Percentiles rank a stretch among this genome's conserved stretches.
phyloP scores from a whole-genome alignment of 2,797 vertebrate species.

The Rhabdophis nuchalis region DNA sequence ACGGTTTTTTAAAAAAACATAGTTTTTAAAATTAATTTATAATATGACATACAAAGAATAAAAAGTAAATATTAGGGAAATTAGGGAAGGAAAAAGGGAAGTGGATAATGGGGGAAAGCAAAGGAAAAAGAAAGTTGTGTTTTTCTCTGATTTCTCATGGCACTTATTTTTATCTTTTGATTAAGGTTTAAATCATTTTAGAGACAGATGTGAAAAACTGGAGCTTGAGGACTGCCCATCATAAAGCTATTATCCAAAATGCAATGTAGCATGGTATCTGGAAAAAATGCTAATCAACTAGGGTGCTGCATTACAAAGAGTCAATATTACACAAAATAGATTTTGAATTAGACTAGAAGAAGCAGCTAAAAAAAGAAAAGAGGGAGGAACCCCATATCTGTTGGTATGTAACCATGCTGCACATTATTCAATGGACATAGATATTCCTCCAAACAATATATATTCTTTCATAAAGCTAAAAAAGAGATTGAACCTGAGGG shows the following conservation, averaged over 20 bases:
- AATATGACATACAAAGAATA: too few relatives aligned
- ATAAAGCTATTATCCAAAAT: background rate
- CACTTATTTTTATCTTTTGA: background rate
- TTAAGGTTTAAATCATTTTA: background rate
- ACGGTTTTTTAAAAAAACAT: too few relatives aligned
- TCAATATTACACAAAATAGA: background rate
- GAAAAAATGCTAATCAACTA: background rate
- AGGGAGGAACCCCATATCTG: background rate
- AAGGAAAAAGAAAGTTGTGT: background rate
- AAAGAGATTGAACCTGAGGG: background rate
- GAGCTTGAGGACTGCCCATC: background rate
- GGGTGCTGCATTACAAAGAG: background rate
- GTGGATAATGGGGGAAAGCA: too few relatives aligned
- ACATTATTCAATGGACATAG: background rate
- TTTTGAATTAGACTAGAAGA: background rate
- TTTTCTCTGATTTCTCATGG: background rate
- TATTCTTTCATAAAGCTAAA: background rate
- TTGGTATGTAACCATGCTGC: background rate
- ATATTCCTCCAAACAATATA: background rate
- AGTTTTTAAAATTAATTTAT: too few relatives aligned
- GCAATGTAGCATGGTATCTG: background rate
- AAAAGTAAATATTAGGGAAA: too few relatives aligned
- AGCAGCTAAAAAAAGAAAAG: background rate
- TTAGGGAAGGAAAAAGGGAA: too few relatives aligned
- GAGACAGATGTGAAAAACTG: background rate